Conservation (phyloP, 2,113 vertebrate genomes). For the Hypanus sabinus region DNA sequence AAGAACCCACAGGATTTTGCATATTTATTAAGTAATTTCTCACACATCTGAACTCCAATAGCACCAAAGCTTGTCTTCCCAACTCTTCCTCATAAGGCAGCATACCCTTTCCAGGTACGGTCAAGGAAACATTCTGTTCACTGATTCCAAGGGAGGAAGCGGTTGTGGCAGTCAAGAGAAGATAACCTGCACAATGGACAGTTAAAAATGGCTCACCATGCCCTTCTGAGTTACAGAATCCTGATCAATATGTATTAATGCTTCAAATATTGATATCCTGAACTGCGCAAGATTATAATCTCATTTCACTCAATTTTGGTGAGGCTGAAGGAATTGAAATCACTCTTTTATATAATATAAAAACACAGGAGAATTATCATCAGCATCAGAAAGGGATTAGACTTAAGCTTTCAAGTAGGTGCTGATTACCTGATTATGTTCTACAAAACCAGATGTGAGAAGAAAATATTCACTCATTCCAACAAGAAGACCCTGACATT, state of each 20-base stretch:
- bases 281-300: background rate
- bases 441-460: background rate
- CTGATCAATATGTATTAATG: background rate
- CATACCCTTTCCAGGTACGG: no score
- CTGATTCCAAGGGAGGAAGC: no score
- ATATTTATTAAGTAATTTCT: no score
- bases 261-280: background rate
- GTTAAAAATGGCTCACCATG: background rate
- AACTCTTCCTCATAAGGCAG: no score
- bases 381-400: background rate
- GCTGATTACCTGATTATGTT: constrained; percentile 21
- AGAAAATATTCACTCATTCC: background rate
- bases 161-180: background rate
- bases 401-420: background rate
- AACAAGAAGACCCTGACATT: background rate
- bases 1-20: no score
- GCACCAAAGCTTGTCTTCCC: no score
- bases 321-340: background rate
- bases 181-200: background rate
- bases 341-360: background rate
- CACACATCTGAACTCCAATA: no score
- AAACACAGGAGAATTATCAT: background rate
- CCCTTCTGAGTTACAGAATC: background rate
- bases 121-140: no score
- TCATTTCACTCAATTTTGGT: background rate